Evolutionary conservation across 2,888 invertebrate genomes (phyloP).

Genomic region (Campaea margaritaria): DNA sequence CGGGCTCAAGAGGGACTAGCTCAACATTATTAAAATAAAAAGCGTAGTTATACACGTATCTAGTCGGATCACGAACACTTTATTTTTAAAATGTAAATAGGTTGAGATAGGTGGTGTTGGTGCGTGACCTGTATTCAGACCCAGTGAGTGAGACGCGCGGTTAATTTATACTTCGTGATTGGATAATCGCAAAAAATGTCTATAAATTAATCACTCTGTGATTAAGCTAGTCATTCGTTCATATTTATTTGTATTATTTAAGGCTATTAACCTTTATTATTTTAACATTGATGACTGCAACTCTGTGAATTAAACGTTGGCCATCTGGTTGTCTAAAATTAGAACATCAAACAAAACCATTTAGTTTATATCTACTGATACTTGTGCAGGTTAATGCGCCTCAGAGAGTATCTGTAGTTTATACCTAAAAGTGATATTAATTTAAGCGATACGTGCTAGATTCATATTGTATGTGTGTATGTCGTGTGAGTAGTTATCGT

Average conservation of each 20-base stretch:
- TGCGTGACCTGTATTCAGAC: slow-evolving; percentile 33
- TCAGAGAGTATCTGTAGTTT: slow-evolving; percentile 50
- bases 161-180: slow-evolving; percentile 12
- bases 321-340: slow-evolving; percentile 50
- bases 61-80: slow-evolving; percentile 36
- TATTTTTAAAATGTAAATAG: slow-evolving; percentile 25
- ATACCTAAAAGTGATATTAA: slow-evolving; percentile 83
- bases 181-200: slow-evolving; percentile 12
- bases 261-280: slow-evolving; percentile 14
- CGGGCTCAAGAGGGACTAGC: slow-evolving; percentile 86
- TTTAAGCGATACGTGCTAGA: slow-evolving; percentile 76
- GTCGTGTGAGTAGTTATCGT: slow-evolving; percentile 28
- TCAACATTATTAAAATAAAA: slow-evolving; percentile 17
- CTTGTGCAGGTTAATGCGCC: slow-evolving; percentile 44
- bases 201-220: slow-evolving; percentile 35
- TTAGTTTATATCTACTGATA: slow-evolving; percentile 46
- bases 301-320: slow-evolving; percentile 42
- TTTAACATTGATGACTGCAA: slow-evolving; percentile 40
- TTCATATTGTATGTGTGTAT: slow-evolving; percentile 74
- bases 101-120: slow-evolving; percentile 17
- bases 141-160: slow-evolving; percentile 37
- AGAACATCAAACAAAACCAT: slow-evolving; percentile 47
- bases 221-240: slow-evolving; percentile 40
- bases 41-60: slow-evolving; percentile 16
- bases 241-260: slow-evolving; percentile 23